Conservation (phyloP, 1,140 invertebrate genomes). For the Eulimnadia texana region DNA sequence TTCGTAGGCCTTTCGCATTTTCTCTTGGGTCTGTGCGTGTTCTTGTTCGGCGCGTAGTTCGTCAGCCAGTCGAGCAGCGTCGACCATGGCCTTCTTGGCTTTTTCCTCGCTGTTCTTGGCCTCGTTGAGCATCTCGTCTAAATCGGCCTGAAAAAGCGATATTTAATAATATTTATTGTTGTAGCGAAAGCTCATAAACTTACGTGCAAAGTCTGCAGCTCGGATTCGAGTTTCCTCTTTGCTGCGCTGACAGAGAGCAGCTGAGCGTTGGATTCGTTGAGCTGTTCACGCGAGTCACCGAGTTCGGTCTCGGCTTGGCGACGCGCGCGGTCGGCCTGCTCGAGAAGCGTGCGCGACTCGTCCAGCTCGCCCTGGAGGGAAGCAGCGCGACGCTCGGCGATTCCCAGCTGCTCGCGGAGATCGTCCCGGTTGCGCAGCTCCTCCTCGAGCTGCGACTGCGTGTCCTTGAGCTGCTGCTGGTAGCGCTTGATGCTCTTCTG, state of each 20-base stretch:
- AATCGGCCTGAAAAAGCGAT: slow-evolving; percentile 51
- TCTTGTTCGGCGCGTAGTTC: slow-evolving; percentile 97
- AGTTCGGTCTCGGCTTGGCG: slow-evolving; percentile 93
- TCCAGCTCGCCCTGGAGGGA: slow-evolving; percentile 90
- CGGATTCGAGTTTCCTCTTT: slow-evolving; percentile 96
- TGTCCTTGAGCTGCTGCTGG: slow-evolving; percentile 90
- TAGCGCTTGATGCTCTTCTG: slow-evolving; percentile 98
- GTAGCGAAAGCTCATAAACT: slow-evolving; percentile 23
- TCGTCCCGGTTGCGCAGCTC: slow-evolving; percentile 94
- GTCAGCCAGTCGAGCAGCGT: slow-evolving; percentile 91
- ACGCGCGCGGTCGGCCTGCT: slow-evolving; percentile 91
- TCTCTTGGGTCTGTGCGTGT: slow-evolving; percentile 93
- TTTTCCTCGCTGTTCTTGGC: slow-evolving; percentile 93
- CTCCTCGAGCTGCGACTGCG: slow-evolving; percentile 88
- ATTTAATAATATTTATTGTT: background rate
- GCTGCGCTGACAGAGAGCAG: slow-evolving; percentile 79
- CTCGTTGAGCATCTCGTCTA: slow-evolving; percentile 90
- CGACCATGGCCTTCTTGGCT: slow-evolving; percentile 95
- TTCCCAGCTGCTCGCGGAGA: slow-evolving; percentile 86
- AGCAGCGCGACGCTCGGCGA: slow-evolving; percentile 89
- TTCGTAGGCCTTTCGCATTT: slow-evolving; percentile 91
- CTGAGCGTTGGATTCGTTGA: slow-evolving; percentile 87
- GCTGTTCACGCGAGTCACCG: slow-evolving; percentile 87
- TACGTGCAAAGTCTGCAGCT: slow-evolving; percentile 87
- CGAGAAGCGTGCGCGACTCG: slow-evolving; percentile 84